Conservation (phyloP, 1,140 invertebrate genomes). For the Andricus grossulariae region DNA sequence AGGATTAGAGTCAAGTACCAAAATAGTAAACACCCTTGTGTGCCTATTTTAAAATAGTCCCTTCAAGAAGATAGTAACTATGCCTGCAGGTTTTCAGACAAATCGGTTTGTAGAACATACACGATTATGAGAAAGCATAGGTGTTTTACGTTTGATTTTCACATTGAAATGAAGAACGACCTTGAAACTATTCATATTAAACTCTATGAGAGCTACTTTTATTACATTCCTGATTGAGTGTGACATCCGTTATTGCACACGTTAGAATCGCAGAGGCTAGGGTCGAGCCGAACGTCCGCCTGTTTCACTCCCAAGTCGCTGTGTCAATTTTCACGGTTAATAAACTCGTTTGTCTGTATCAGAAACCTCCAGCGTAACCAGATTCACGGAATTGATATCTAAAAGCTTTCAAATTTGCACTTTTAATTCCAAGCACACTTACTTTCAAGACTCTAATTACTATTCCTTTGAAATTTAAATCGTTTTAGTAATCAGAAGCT, state of each 20-base stretch:
- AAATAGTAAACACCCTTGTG: conserved; percentile 8
- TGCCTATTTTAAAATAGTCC: conserved; percentile 17
- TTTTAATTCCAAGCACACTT: neutral
- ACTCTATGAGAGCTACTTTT: neutral
- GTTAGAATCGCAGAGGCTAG: neutral
- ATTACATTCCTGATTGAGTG: conserved; percentile 20
- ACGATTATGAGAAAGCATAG: no score
- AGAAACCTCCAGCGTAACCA: no score
- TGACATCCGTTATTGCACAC: conserved; percentile 21
- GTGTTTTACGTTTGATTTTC: no score
- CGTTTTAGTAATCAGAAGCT: neutral
- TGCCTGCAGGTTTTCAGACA: no score
- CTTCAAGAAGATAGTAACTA: neutral
- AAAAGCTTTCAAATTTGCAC: neutral
- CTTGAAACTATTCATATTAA: neutral
- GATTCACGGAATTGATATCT: neutral
- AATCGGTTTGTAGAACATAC: no score
- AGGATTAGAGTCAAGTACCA: neutral
- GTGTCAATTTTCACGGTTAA: neutral
- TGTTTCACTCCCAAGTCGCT: conserved; percentile 6
- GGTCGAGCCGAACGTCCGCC: neutral
- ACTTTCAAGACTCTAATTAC: neutral
- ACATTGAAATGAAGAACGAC: neutral
- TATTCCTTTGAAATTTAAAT: neutral
- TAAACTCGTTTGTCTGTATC: neutral